A percentile compares a stretch with the other conserved stretches of the same genome.
phyloP scores from a whole-genome alignment of 2,113 vertebrate species.

The Ciconia boyciana region DNA sequence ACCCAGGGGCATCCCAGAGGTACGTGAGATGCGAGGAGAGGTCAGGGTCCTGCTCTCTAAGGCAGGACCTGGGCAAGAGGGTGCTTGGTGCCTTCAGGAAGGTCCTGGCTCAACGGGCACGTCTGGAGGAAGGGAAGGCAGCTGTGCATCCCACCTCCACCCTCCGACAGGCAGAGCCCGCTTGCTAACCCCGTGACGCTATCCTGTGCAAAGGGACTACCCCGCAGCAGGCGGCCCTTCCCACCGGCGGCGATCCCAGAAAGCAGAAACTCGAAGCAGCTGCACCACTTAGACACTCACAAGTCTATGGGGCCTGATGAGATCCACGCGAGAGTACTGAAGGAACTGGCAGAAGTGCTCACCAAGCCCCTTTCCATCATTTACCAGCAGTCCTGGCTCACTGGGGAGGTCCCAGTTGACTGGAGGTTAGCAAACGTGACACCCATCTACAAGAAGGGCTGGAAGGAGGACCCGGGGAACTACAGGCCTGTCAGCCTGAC shows the following conservation, averaged over 20 bases:
- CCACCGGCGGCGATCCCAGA: background rate
- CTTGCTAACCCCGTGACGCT: background rate
- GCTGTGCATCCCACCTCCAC: background rate
- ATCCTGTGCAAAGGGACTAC: background rate
- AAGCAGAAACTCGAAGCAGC: background rate
- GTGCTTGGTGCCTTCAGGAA: background rate
- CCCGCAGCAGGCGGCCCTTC: background rate
- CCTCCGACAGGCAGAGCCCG: background rate
- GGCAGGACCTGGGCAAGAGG: too few species aligned
- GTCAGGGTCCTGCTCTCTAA: fast-evolving
- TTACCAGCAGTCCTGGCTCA: too few species aligned
- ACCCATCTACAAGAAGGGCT: too few species aligned
- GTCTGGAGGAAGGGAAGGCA: background rate
- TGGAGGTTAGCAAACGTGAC: too few species aligned
- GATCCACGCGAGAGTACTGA: too few species aligned
- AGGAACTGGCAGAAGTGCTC: too few species aligned
- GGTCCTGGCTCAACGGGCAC: background rate
- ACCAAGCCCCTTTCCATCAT: too few species aligned
- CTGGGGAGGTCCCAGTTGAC: too few species aligned
- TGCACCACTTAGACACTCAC: too few species aligned
- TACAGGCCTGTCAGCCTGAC: too few species aligned
- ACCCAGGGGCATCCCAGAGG: background rate
- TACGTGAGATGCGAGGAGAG: fast-evolving
- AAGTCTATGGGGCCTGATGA: too few species aligned
- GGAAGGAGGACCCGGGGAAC: too few species aligned